These are phyloP conservation scores for Drosophila parthenogenetica DNA, from an alignment of 2,888 invertebrate species.

Conservation along the genomic window DNA sequence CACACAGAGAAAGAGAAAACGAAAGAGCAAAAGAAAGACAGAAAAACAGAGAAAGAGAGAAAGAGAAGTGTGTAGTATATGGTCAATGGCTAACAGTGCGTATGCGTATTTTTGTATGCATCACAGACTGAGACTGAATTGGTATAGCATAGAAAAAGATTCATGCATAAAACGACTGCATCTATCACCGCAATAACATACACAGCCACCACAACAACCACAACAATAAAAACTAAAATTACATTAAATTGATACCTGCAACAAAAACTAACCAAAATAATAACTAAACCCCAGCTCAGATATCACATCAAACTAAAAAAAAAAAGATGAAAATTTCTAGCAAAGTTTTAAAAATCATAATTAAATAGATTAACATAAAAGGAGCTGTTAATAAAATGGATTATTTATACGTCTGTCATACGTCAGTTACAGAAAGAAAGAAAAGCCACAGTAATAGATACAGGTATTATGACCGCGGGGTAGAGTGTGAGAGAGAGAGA, in stretches of 20 bases:
- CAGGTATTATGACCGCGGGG: neutral
- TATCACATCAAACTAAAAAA: no score
- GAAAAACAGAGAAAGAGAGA: slow-evolving; percentile 5
- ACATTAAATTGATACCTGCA: neutral
- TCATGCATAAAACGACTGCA: slow-evolving; percentile 43
- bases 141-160: slow-evolving; percentile 2
- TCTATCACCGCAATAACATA: slow-evolving; percentile 5
- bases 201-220: slow-evolving; percentile 1
- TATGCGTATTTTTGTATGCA: slow-evolving; percentile 17
- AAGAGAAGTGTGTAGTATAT: slow-evolving; percentile 22
- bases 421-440: neutral
- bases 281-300: no score
- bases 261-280: no score
- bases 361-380: no score
- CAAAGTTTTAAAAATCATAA: no score
- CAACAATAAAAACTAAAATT: slow-evolving; percentile 16
- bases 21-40: neutral
- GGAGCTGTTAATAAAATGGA: no score
- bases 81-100: slow-evolving; percentile 17
- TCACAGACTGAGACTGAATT: neutral
- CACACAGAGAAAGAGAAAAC: neutral
- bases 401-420: neutral
- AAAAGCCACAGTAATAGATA: neutral
- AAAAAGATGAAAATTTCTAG: no score
- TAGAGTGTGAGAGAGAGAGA: no score